These are phyloP conservation scores for Antrozous pallidus DNA, from an alignment of 2,797 vertebrate species.

Conservation along the genomic window DNA sequence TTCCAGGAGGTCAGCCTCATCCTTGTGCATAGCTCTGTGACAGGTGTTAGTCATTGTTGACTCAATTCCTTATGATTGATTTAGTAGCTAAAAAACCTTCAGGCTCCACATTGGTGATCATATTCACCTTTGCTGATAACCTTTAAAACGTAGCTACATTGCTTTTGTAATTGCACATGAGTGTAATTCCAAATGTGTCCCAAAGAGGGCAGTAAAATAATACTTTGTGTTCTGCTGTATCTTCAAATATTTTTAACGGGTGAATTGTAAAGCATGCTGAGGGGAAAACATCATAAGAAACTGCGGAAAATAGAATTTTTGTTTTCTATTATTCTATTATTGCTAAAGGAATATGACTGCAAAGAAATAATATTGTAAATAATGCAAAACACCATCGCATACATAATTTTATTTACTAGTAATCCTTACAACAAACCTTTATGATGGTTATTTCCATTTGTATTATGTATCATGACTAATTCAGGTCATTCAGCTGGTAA, in stretches of 20 bases:
- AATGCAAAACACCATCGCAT: background rate
- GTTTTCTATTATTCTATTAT: background rate
- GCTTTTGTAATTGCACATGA: background rate
- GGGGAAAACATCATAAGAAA: background rate
- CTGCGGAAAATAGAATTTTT: background rate
- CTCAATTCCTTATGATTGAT: background rate
- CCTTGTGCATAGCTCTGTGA: background rate
- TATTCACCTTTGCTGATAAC: background rate
- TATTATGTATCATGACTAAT: background rate
- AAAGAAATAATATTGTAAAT: slow-evolving; percentile 20
- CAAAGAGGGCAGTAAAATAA: slow-evolving; percentile 67
- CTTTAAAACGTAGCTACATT: background rate
- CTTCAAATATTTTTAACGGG: background rate
- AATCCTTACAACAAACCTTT: background rate
- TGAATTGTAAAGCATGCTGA: slow-evolving; percentile 26
- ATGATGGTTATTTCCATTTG: slow-evolving; percentile 18
- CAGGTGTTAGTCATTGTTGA: background rate
- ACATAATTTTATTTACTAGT: background rate
- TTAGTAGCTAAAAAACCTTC: background rate
- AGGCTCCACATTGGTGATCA: background rate
- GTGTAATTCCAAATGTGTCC: slow-evolving; percentile 57
- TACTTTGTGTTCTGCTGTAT: background rate
- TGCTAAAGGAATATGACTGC: background rate
- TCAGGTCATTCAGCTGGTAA: background rate
- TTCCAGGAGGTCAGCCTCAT: background rate